These are phyloP conservation scores for Fregata magnificens DNA, from an alignment of 2,113 vertebrate species.

Conservation along the genomic window DNA sequence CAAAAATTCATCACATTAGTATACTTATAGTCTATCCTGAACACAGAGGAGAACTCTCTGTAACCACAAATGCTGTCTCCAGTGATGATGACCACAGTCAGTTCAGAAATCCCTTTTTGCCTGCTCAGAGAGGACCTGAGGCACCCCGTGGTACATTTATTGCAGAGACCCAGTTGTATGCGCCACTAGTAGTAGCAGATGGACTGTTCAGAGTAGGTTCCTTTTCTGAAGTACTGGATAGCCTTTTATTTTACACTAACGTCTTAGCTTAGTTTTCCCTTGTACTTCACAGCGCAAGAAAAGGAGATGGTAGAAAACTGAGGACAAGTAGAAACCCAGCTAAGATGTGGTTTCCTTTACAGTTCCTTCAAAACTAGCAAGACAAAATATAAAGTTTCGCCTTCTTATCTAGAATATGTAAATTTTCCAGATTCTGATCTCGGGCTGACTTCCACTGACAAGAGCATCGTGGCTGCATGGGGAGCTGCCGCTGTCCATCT, in stretches of 20 bases:
- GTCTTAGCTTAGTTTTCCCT: background rate
- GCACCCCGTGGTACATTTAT: background rate
- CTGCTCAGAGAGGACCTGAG: background rate
- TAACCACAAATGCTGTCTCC: background rate
- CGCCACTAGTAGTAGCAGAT: background rate
- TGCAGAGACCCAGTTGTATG: background rate
- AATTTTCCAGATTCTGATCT: conserved; percentile 22
- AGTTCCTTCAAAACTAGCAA: background rate
- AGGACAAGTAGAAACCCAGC: background rate
- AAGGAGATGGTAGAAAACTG: background rate
- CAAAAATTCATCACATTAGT: background rate
- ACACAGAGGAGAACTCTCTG: background rate
- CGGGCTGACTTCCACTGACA: background rate
- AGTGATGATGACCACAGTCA: fast-evolving
- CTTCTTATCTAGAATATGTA: conserved; percentile 11
- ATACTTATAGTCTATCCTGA: background rate
- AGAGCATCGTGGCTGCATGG: fast-evolving
- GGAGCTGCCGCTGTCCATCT: background rate
- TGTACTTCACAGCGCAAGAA: background rate
- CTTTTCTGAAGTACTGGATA: background rate
- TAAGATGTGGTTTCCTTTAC: background rate
- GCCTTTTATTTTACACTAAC: background rate
- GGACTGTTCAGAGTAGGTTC: background rate
- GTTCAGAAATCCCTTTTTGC: background rate
- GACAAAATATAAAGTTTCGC: background rate